These are phyloP conservation scores for Lepidotrigona ventralis DNA, from an alignment of 1,140 invertebrate genomes.

Conservation along the genomic window DNA sequence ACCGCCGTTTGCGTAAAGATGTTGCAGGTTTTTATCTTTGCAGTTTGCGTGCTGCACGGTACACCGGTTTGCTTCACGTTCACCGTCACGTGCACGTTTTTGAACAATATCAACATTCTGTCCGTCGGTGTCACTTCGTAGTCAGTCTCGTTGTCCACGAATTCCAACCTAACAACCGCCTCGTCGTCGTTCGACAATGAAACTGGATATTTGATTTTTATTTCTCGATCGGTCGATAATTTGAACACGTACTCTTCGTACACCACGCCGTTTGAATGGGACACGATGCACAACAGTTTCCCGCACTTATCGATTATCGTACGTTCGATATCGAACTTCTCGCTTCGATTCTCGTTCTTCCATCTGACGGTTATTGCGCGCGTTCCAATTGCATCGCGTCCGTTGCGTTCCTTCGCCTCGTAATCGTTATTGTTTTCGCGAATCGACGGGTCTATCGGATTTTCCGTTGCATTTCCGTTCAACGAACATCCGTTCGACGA, in stretches of 20 bases:
- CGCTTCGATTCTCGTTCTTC: conserved; percentile 7
- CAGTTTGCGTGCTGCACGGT: conserved; percentile 63
- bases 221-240: conserved; percentile 57
- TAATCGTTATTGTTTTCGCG: not conserved
- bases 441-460: not conserved
- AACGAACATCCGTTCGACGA: not conserved
- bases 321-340: not conserved
- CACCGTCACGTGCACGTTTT: conserved; percentile 52
- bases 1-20: conserved; percentile 60
- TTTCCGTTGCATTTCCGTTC: not conserved
- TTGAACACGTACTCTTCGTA: conserved; percentile 61
- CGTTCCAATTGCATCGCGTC: not conserved
- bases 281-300: conserved; percentile 34
- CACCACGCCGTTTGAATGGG: conserved; percentile 61
- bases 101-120: conserved; percentile 57
- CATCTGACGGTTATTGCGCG: not conserved
- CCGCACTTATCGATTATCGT: not conserved
- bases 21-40: conserved; percentile 40
- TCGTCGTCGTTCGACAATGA: conserved; percentile 18
- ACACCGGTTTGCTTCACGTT: conserved; percentile 58
- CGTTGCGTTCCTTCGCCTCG: not conserved
- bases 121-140: conserved; percentile 46
- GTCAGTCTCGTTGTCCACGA: conserved; percentile 59
- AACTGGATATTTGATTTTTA: conserved; percentile 64
- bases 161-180: conserved; percentile 50